Percentiles rank a stretch among this genome's conserved stretches.
These are phyloP conservation scores for Zaprionus camerounensis DNA, from an alignment of 1,140 invertebrate genomes.

Conservation along the genomic window DNA sequence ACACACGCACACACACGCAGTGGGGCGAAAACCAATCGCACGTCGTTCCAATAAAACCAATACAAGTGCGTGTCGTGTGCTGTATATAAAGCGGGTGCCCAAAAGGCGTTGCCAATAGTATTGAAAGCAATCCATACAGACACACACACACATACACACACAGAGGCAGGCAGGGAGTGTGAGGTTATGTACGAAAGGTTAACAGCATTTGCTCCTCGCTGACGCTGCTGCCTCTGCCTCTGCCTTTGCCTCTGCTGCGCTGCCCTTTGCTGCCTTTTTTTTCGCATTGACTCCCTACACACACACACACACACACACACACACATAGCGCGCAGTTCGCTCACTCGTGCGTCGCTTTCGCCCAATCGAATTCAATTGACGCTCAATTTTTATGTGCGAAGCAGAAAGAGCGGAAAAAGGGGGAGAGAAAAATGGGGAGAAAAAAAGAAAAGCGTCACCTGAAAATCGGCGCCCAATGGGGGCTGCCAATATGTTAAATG, in stretches of 20 bases:
- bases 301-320: constrained; percentile 35
- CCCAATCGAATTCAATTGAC: constrained; percentile 84
- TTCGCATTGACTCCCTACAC: constrained; percentile 59
- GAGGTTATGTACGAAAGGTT: constrained; percentile 71
- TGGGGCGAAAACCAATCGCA: constrained; percentile 48
- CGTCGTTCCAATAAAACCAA: constrained; percentile 47
- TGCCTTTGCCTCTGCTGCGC: constrained; percentile 12
- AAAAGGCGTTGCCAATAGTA: constrained; percentile 56
- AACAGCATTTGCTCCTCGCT: constrained; percentile 66
- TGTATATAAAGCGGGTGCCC: constrained; percentile 16
- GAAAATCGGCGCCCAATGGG: constrained; percentile 41
- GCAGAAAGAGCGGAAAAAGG: constrained; percentile 30
- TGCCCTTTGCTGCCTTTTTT: constrained; percentile 49
- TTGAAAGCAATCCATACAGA: constrained; percentile 47
- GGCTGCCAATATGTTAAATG: constrained; percentile 62
- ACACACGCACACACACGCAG: constrained; percentile 19
- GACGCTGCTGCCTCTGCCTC: constrained; percentile 35
- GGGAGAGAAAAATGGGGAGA: constrained; percentile 12
- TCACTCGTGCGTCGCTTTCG: constrained; percentile 69
- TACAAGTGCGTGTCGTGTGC: constrained; percentile 27
- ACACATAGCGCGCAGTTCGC: constrained; percentile 17
- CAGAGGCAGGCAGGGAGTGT: constrained; percentile 16
- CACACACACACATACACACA: constrained; percentile 13
- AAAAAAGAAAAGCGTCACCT: constrained; percentile 37
- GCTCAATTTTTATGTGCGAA: constrained; percentile 80